Evolutionary conservation across 2,113 vertebrate genomes (phyloP).

Genomic region (Lepus americanus): DNA sequence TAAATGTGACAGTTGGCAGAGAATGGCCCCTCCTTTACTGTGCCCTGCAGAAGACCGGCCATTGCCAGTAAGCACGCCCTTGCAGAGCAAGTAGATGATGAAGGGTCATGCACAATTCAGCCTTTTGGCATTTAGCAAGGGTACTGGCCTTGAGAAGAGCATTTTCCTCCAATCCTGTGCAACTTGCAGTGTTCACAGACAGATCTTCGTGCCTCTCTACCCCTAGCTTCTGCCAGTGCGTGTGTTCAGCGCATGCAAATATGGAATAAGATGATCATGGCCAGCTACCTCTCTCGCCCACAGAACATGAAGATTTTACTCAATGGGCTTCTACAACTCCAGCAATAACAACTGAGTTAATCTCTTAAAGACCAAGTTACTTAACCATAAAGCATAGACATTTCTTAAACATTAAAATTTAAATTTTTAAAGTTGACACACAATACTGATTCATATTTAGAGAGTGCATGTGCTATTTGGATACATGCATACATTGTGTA

Average conservation of each 20-base stretch:
- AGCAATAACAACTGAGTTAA: neutral
- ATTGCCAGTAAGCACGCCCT: neutral
- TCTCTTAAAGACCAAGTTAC: neutral
- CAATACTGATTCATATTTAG: neutral
- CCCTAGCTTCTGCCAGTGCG: neutral
- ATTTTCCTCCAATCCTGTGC: too few relatives aligned
- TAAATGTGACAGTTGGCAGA: neutral
- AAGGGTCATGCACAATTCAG: too few relatives aligned
- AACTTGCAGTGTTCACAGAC: neutral
- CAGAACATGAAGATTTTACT: neutral
- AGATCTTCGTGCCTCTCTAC: neutral
- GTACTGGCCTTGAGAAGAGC: neutral
- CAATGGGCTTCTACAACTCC: neutral
- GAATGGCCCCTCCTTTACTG: neutral
- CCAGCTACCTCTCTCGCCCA: neutral
- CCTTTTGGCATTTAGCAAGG: neutral
- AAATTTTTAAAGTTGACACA: neutral
- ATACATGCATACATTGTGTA: neutral
- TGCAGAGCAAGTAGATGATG: neutral
- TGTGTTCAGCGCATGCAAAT: neutral
- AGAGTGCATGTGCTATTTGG: neutral
- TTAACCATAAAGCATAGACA: neutral
- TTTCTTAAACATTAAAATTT: neutral
- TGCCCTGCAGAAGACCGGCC: neutral
- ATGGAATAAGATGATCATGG: neutral